Percentiles rank a stretch among this genome's conserved stretches.
These are phyloP conservation scores for Eupithecia insigniata DNA, from an alignment of 2,888 invertebrate genomes.

Conservation along the genomic window DNA sequence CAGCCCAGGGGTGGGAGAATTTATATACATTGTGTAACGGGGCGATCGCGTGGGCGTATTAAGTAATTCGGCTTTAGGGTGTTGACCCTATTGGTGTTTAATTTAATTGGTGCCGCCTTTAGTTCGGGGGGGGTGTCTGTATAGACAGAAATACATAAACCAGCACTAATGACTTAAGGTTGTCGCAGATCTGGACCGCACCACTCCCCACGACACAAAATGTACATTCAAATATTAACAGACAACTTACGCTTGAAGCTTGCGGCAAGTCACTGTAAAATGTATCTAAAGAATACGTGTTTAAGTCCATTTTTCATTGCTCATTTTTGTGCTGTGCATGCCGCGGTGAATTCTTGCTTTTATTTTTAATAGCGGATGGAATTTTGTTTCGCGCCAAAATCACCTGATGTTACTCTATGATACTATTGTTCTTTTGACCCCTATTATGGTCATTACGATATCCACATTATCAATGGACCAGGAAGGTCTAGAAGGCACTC, in stretches of 20 bases:
- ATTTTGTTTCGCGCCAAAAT: too few species aligned
- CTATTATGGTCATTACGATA: too few species aligned
- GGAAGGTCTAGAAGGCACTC: too few species aligned
- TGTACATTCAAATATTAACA: background rate
- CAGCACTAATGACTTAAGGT: background rate
- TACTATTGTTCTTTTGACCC: too few species aligned
- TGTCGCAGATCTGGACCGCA: background rate
- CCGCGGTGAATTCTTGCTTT: too few species aligned
- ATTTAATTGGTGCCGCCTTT: conserved; percentile 5
- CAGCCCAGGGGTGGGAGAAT: conserved; percentile 23
- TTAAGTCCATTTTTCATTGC: too few species aligned
- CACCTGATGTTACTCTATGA: too few species aligned
- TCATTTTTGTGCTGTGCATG: too few species aligned
- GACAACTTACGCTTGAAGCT: background rate
- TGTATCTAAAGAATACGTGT: too few species aligned
- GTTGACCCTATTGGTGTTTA: conserved; percentile 14
- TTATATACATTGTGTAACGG: conserved; percentile 22
- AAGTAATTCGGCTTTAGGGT: conserved; percentile 15
- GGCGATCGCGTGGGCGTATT: conserved; percentile 29
- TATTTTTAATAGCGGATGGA: too few species aligned
- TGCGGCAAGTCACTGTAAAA: too few species aligned
- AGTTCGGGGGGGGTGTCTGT: conserved; percentile 6
- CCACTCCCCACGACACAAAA: background rate
- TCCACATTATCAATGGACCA: too few species aligned
- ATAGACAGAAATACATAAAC: background rate